A percentile compares a stretch with the other conserved stretches of the same genome.
These are phyloP conservation scores for Dendrocopos noguchii DNA, from an alignment of 2,113 vertebrate genomes.

Conservation along the genomic window DNA sequence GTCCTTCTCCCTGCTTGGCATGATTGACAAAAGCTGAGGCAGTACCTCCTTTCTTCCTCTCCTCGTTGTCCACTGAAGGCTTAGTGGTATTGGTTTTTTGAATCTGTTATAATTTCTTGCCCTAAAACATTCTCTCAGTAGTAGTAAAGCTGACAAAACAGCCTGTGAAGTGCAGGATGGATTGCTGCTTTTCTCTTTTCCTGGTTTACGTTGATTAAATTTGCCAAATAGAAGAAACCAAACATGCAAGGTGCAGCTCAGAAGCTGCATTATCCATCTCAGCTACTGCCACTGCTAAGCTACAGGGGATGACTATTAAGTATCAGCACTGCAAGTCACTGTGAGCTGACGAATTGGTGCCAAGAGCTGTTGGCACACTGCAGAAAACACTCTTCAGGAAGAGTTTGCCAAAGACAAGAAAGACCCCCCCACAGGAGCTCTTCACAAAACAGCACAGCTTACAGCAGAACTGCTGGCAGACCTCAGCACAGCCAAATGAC, in stretches of 20 bases:
- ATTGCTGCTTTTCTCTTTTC: background rate
- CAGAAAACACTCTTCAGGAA: conserved; percentile 40
- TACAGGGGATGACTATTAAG: conserved; percentile 67
- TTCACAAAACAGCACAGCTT: background rate
- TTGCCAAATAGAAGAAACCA: background rate
- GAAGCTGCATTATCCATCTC: conserved; percentile 23
- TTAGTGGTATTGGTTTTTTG: background rate
- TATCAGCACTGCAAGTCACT: conserved; percentile 59
- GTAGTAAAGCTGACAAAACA: background rate
- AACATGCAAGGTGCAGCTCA: background rate
- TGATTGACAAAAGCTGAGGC: background rate
- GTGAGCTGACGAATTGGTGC: conserved; percentile 12
- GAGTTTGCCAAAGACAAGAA: conserved; percentile 54
- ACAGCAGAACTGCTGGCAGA: conserved; percentile 31
- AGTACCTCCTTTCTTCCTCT: background rate
- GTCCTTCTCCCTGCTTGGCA: background rate
- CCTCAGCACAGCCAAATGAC: background rate
- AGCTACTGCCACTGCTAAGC: conserved; percentile 29
- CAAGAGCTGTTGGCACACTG: conserved; percentile 39
- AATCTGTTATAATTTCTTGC: background rate
- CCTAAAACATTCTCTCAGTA: background rate
- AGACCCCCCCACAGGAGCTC: conserved; percentile 23
- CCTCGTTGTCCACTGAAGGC: background rate
- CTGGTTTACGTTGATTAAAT: conserved; percentile 12
- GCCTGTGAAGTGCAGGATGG: background rate